Evolutionary conservation across 2,888 invertebrate species (phyloP).

Genomic region (Zaprionus obscuricornis): DNA sequence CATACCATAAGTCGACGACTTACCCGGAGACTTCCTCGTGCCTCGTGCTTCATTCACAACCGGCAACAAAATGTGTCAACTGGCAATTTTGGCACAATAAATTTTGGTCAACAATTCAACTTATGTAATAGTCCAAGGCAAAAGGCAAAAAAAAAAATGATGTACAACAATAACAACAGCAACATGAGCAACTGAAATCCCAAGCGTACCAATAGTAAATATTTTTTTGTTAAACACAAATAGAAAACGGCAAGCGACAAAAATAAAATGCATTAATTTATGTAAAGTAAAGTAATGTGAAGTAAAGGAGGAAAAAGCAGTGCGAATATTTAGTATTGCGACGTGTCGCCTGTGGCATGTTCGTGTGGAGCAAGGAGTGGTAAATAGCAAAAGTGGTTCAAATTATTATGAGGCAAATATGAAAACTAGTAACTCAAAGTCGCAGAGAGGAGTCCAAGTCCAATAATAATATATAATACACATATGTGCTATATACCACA

Average conservation of each 20-base stretch:
- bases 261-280: conserved; percentile 67
- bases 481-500: too few species aligned
- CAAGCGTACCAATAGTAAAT: conserved; percentile 30
- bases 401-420: conserved; percentile 37
- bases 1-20: conserved; percentile 13
- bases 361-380: conserved; percentile 37
- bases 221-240: conserved; percentile 42
- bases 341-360: conserved; percentile 34
- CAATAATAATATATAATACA: conserved; percentile 49
- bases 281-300: conserved; percentile 46
- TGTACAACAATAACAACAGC: too few species aligned
- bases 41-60: conserved; percentile 16
- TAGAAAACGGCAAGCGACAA: conserved; percentile 27
- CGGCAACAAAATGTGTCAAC: conserved; percentile 45
- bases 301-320: conserved; percentile 15
- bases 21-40: conserved; percentile 35
- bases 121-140: conserved; percentile 46
- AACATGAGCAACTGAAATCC: conserved; percentile 17
- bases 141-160: conserved; percentile 14
- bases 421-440: conserved; percentile 6
- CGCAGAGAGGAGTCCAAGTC: conserved; percentile 12
- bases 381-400: conserved; percentile 45
- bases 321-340: conserved; percentile 37
- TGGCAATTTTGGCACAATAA: conserved; percentile 48
- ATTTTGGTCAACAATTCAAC: conserved; percentile 50